These are phyloP conservation scores for Limnodromus scolopaceus DNA, from an alignment of 2,797 vertebrate genomes.

Conservation along the genomic window DNA sequence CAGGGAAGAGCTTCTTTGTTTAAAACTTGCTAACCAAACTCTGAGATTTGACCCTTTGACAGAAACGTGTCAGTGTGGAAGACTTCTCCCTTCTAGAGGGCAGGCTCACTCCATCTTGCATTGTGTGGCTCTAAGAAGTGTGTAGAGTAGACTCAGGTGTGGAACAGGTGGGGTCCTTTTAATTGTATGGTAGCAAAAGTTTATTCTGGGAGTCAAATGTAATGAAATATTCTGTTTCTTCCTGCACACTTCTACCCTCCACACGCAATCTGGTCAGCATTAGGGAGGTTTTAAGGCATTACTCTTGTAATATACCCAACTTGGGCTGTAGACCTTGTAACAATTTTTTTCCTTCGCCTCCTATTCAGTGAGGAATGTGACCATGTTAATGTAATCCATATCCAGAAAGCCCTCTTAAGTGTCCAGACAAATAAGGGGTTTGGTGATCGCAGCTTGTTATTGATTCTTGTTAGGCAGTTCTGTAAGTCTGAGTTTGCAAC, in stretches of 20 bases:
- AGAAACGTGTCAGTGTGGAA: neutral
- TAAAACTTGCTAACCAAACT: neutral
- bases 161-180: neutral
- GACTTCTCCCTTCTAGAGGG: no score
- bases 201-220: neutral
- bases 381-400: neutral
- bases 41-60: neutral
- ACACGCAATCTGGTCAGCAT: neutral
- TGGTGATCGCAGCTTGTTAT: neutral
- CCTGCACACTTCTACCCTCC: neutral
- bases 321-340: neutral
- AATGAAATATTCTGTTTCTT: neutral
- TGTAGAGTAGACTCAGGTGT: neutral
- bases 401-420: neutral
- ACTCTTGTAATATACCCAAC: rapidly evolving
- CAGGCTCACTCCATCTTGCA: neutral
- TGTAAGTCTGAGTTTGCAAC: neutral
- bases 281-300: neutral
- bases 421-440: neutral
- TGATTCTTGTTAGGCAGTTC: neutral
- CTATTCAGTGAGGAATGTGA: neutral
- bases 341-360: neutral
- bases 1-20: neutral
- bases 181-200: neutral
- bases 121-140: neutral